Conservation (phyloP, 2,888 invertebrate species). For the Harpalus rufipes region DNA sequence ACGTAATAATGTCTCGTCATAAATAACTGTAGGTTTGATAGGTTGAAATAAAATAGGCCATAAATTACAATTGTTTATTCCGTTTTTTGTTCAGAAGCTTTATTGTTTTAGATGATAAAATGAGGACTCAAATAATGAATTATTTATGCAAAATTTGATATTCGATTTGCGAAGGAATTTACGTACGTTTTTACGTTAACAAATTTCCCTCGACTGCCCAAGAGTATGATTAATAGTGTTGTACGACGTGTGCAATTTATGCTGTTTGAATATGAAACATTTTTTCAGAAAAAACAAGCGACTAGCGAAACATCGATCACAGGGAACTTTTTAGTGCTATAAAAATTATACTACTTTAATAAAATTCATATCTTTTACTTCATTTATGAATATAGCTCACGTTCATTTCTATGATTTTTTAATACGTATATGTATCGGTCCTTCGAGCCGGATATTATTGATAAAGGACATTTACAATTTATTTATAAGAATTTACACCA, state of each 20-base stretch:
- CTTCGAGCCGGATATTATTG: no score
- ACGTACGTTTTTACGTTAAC: conserved; percentile 11
- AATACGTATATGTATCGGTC: no score
- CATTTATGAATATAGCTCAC: no score
- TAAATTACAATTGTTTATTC: conserved; percentile 29
- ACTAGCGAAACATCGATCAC: background rate
- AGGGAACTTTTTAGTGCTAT: background rate
- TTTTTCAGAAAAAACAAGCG: conserved; percentile 1
- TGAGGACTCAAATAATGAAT: conserved; percentile 36
- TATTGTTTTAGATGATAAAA: conserved; percentile 47
- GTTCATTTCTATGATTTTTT: no score
- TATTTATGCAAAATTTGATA: conserved; percentile 42
- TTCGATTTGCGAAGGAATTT: conserved; percentile 16
- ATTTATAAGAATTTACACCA: no score
- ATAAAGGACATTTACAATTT: no score
- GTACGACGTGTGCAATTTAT: conserved; percentile 1
- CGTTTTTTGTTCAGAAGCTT: conserved; percentile 29
- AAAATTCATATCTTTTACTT: background rate
- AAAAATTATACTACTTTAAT: background rate
- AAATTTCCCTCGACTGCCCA: conserved; percentile 12
- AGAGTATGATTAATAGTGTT: conserved; percentile 11
- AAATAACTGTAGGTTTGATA: conserved; percentile 17
- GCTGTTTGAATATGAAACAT: conserved; percentile 12
- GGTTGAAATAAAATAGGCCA: conserved; percentile 20
- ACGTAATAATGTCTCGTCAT: conserved; percentile 2